Conservation (phyloP, 1,140 invertebrate species). For the Helicorthomorpha holstii region DNA sequence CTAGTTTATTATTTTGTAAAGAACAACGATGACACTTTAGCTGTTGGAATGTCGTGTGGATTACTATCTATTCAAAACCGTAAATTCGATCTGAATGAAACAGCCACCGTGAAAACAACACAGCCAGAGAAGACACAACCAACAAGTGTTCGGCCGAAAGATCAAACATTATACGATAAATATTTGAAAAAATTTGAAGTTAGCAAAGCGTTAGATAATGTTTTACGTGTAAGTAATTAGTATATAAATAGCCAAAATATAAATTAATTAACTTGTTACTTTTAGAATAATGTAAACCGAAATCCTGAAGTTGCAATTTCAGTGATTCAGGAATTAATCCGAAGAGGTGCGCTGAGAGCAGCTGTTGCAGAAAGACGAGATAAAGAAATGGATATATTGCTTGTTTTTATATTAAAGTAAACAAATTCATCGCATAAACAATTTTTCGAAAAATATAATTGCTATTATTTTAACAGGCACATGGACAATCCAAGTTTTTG, state of each 20-base stretch:
- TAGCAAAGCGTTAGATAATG: slow-evolving; percentile 52
- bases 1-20: slow-evolving; percentile 9
- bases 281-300: slow-evolving; percentile 26
- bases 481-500: slow-evolving; percentile 1
- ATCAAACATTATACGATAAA: not conserved
- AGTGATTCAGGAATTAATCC: slow-evolving; percentile 65
- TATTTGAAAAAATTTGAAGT: slow-evolving; percentile 6
- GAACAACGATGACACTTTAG: slow-evolving; percentile 58
- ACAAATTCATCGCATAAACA: slow-evolving; percentile 1
- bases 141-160: not conserved
- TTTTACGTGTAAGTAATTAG: slow-evolving; percentile 32
- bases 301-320: slow-evolving; percentile 57
- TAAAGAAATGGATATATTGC: not conserved
- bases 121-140: slow-evolving; percentile 9
- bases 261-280: slow-evolving; percentile 24
- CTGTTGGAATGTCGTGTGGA: slow-evolving; percentile 81
- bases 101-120: not conserved
- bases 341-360: slow-evolving; percentile 15
- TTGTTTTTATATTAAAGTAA: not conserved
- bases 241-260: not conserved
- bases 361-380: slow-evolving; percentile 13
- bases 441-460: slow-evolving; percentile 1
- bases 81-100: too few species aligned
- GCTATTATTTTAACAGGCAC: not conserved
- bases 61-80: slow-evolving; percentile 66